Percentiles rank a stretch among this genome's conserved stretches.
phyloP scores from a whole-genome alignment of 2,888 invertebrate species.

The Amphipyra berbera region DNA sequence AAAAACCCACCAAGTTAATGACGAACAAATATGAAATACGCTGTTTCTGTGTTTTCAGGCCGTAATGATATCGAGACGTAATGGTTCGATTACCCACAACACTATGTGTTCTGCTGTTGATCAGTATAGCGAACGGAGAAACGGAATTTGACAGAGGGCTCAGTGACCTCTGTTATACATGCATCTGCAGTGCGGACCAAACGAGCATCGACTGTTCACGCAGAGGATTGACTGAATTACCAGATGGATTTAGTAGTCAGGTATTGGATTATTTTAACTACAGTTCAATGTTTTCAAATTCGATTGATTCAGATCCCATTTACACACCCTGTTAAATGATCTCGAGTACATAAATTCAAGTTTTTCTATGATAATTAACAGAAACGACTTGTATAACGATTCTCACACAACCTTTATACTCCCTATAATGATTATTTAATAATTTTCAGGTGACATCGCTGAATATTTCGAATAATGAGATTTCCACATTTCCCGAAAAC shows the following conservation, averaged over 20 bases:
- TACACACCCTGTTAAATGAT: not conserved
- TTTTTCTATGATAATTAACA: too few species aligned
- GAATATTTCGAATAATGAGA: conserved; percentile 92
- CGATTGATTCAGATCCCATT: not conserved
- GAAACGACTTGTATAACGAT: too few species aligned
- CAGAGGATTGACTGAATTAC: conserved; percentile 82
- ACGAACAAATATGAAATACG: too few species aligned
- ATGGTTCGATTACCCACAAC: conserved; percentile 72
- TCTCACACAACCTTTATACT: too few species aligned
- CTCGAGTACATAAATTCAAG: too few species aligned
- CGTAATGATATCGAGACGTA: conserved; percentile 80
- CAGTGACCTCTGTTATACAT: conserved; percentile 76
- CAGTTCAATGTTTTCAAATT: not conserved
- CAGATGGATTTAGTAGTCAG: conserved; percentile 77
- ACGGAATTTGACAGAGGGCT: conserved; percentile 71
- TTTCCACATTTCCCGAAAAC: conserved; percentile 87
- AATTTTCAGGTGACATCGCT: conserved; percentile 90
- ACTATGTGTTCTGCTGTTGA: conserved; percentile 67
- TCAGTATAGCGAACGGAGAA: conserved; percentile 65
- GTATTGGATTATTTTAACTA: conserved; percentile 60
- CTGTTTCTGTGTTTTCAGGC: conserved; percentile 69
- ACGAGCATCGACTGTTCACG: conserved; percentile 80
- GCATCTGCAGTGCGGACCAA: conserved; percentile 75
- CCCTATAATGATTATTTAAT: not conserved
- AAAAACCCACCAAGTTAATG: too few species aligned